Percentiles rank a stretch among this genome's conserved stretches.
These are phyloP conservation scores for Dinocampus coccinellae DNA, from an alignment of 2,888 invertebrate species.

Conservation along the genomic window DNA sequence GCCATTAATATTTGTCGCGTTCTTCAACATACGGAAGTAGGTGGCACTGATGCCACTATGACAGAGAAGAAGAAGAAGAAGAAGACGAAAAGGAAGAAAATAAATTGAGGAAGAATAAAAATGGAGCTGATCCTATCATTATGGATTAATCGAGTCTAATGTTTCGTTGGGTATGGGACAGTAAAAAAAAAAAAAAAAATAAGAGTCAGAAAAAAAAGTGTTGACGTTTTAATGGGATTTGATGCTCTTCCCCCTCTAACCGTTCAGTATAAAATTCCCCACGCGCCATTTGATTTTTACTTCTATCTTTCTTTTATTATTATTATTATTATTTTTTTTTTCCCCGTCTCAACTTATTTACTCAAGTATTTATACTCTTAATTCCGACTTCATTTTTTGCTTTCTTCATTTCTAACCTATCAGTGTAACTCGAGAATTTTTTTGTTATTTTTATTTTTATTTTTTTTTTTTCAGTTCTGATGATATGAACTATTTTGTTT, in stretches of 20 bases:
- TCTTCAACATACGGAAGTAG: background rate
- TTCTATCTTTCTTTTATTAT: background rate
- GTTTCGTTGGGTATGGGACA: background rate
- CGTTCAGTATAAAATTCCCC: background rate
- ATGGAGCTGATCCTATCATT: slow-evolving; percentile 5
- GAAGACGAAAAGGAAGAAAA: background rate
- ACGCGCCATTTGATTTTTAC: background rate
- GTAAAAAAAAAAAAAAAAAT: background rate
- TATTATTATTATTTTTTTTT: background rate
- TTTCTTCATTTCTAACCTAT: background rate
- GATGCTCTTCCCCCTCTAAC: background rate
- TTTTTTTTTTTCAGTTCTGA: background rate
- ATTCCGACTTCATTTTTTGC: background rate
- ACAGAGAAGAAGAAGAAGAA: background rate
- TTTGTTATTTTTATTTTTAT: no score
- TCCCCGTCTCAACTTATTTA: background rate
- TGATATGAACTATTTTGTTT: background rate
- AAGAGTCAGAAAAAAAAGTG: background rate
- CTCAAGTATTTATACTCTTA: background rate
- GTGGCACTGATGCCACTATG: background rate
- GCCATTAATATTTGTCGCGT: background rate
- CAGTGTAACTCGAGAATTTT: background rate
- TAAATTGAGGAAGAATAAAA: background rate
- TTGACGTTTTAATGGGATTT: slow-evolving; percentile 1
- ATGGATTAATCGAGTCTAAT: background rate